Conservation (phyloP, 2,797 vertebrate genomes). For the Smutsia gigantea region DNA sequence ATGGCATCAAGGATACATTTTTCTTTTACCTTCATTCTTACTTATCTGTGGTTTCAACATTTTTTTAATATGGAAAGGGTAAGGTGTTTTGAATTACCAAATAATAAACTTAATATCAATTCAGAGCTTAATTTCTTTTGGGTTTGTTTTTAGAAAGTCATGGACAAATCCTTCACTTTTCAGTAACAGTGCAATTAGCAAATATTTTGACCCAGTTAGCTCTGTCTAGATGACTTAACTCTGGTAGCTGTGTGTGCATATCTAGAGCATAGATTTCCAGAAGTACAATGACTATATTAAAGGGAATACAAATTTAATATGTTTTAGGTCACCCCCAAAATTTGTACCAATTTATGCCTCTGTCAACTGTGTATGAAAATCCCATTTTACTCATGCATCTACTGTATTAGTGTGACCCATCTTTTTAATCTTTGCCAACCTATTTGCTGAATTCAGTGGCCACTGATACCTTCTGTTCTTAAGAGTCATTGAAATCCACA, state of each 20-base stretch:
- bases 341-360: not conserved
- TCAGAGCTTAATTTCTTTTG: not conserved
- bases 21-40: not conserved
- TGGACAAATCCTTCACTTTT: not conserved
- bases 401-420: not conserved
- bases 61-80: not conserved
- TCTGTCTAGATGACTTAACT: not conserved
- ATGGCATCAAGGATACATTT: not conserved
- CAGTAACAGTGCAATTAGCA: not conserved
- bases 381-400: not conserved
- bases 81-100: not conserved
- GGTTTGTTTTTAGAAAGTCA: not conserved
- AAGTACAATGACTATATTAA: not conserved
- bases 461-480: not conserved
- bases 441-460: not conserved
- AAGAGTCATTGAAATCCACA: slow-evolving; percentile 5
- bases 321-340: not conserved
- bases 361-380: not conserved
- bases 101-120: not conserved
- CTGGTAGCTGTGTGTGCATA: not conserved
- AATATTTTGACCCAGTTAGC: not conserved
- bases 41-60: not conserved
- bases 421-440: not conserved
- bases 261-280: not conserved
- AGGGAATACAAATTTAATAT: not conserved